These are phyloP conservation scores for Zaprionus davidi DNA, from an alignment of 1,140 invertebrate genomes.

Conservation along the genomic window DNA sequence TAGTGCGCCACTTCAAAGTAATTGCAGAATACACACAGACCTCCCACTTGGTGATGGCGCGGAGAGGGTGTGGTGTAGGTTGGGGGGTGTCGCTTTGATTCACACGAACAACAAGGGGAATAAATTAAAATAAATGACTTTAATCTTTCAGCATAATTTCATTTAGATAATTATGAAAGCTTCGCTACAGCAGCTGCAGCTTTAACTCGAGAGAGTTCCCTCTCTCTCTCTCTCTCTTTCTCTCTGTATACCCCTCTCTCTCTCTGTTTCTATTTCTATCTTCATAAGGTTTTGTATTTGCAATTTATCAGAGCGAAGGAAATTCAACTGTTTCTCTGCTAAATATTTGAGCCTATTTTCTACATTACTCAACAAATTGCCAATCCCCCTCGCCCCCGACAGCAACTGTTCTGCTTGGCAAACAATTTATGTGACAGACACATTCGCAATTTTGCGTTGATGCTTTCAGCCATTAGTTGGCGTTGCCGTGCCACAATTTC, in stretches of 20 bases:
- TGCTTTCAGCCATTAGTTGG: slow-evolving; percentile 36
- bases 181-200: slow-evolving; percentile 39
- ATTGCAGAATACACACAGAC: slow-evolving; percentile 57
- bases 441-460: slow-evolving; percentile 47
- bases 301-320: slow-evolving; percentile 61
- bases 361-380: slow-evolving; percentile 38
- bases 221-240: slow-evolving; percentile 19
- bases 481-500: slow-evolving; percentile 21
- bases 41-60: background rate
- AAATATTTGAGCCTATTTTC: slow-evolving; percentile 32
- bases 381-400: background rate
- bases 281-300: slow-evolving; percentile 13
- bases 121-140: slow-evolving; percentile 73
- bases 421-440: slow-evolving; percentile 43
- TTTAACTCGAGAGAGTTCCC: slow-evolving; percentile 39
- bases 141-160: slow-evolving; percentile 74
- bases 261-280: background rate
- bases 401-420: slow-evolving; percentile 38
- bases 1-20: slow-evolving; percentile 78
- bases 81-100: slow-evolving; percentile 13
- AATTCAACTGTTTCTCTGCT: slow-evolving; percentile 25
- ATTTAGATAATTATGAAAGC: slow-evolving; percentile 69
- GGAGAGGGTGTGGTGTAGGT: background rate
- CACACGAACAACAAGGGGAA: slow-evolving; percentile 64
- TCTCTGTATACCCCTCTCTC: slow-evolving; percentile 20